Percentiles rank a stretch among this genome's conserved stretches.
Conservation (phyloP, 2,113 vertebrate species). For the Alligator sinensis region DNA sequence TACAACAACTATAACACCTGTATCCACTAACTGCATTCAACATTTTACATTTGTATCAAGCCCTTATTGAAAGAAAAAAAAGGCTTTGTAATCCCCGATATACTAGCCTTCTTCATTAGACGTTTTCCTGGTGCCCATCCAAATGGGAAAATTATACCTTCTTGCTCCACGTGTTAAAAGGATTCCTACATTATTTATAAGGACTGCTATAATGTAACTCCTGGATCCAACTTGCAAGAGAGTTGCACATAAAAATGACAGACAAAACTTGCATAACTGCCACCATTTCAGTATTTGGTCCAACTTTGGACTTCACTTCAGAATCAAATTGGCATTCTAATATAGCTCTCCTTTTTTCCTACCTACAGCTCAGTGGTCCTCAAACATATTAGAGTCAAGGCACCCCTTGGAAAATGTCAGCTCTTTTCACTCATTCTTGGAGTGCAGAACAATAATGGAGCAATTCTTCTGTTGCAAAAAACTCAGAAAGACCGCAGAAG, state of each 20-base stretch:
- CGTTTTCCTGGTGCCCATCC: conserved; percentile 75
- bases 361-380: fast-evolving
- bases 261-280: neutral
- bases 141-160: conserved; percentile 71
- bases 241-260: conserved; percentile 27
- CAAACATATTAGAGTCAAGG: too few species aligned
- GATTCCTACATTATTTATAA: conserved; percentile 75
- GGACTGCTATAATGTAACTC: conserved; percentile 70
- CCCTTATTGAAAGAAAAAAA: neutral
- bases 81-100: conserved; percentile 33
- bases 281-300: conserved; percentile 58
- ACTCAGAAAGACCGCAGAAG: too few species aligned
- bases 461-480: too few species aligned
- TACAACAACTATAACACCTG: neutral
- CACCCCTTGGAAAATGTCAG: too few species aligned
- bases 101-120: conserved; percentile 61
- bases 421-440: too few species aligned
- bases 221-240: conserved; percentile 67
- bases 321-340: neutral
- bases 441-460: too few species aligned
- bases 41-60: neutral
- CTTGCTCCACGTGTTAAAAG: conserved; percentile 74
- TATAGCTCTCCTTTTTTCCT: neutral
- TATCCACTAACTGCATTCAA: neutral
- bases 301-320: neutral